phyloP scores from a whole-genome alignment of 1,140 invertebrate species.

The Grapholita molesta region DNA sequence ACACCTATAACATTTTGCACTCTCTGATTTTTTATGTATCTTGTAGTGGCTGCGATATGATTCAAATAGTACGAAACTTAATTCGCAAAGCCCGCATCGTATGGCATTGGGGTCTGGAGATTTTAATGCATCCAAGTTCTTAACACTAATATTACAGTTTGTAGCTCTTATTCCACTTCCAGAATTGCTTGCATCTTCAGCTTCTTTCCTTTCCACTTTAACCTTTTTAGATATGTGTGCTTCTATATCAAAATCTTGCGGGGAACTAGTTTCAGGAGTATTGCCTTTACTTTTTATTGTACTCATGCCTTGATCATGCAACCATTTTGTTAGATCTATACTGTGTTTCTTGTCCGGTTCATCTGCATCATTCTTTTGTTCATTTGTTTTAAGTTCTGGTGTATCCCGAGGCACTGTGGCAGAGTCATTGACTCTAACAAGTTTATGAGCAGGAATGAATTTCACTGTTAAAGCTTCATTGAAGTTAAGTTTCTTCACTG shows the following conservation, averaged over 20 bases:
- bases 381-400: neutral
- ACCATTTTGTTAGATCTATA: constrained; percentile 6
- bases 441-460: neutral
- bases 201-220: neutral
- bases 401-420: neutral
- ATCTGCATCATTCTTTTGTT: neutral
- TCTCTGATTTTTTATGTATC: neutral
- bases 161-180: neutral
- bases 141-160: neutral
- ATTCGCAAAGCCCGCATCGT: neutral
- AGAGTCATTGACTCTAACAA: neutral
- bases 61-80: neutral
- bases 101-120: neutral
- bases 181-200: neutral
- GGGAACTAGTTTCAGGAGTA: neutral
- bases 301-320: neutral
- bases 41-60: neutral
- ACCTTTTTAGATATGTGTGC: neutral
- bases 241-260: neutral
- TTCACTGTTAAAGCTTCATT: constrained; percentile 1
- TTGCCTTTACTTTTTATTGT: neutral
- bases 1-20: neutral
- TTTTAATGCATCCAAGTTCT: neutral
- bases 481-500: neutral
- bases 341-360: neutral